Base-by-base conservation (phyloP, 2,797 vertebrate genomes). In the Sebastes kiyomatsui region DNA sequence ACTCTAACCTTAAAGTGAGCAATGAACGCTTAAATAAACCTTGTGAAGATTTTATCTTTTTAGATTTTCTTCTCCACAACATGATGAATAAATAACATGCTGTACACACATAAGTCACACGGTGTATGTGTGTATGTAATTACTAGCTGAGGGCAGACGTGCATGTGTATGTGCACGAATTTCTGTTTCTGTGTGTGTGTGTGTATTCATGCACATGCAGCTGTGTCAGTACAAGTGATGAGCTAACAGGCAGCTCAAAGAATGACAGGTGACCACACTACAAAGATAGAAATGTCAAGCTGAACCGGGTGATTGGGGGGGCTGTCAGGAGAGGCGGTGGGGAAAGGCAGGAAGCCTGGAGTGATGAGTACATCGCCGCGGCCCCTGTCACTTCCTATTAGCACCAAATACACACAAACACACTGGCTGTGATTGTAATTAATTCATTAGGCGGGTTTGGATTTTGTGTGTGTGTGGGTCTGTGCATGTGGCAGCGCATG, bases 351-450 rank as follows among this genome's bases (percentile, higher is more conserved):
- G 81, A 90, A 88, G 90, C 93, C 94, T 65, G 78, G 84, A 94
- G 94, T 92, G 92, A 91, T 90, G 89, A 85, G 88, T 84, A 78
- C 91, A 89, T 90, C 32, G 75, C 93, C 56, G 77, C 87, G 92
- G 87, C 88, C 84, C 88, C 84, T 94, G 94, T 95, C 94, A 94
- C 91, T 94, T 95, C 89, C 79, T 78, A 93, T 95, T 94, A 95
- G 81, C 75, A 16, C 55, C 83, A 77, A 73, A 82, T 82, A 88
- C 85, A 86, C 86, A 88, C 83, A 79, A 85, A 83, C 85, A 86
- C 86, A 88, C 85, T 72, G 79, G 75, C 82, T 88, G 85, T 70
- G 83, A 90, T 87, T 89, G 83, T 91, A 88, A 94, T 91, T 93
- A 91, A 92, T 94, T 94, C 84, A 94, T 92, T 84, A 85, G 81